Conservation (phyloP, 2,888 invertebrate species). For the Cenopis cana region DNA sequence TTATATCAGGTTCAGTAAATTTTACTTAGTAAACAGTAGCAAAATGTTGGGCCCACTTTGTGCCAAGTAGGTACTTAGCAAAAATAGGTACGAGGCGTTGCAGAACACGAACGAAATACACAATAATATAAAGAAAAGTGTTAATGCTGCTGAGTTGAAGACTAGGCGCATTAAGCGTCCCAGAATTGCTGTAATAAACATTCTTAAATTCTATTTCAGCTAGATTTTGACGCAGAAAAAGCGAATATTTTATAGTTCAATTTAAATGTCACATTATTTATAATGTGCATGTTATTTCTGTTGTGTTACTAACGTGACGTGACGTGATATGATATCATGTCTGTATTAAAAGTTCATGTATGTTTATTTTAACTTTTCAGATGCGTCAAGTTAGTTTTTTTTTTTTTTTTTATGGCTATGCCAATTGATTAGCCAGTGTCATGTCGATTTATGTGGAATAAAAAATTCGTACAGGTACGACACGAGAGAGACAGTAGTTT, state of each 20-base stretch:
- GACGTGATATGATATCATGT: conserved; percentile 41
- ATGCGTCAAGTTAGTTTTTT: conserved; percentile 7
- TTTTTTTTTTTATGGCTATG: too few relatives aligned
- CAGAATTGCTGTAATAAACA: conserved; percentile 22
- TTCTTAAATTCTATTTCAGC: conserved; percentile 26
- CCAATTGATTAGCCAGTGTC: too few relatives aligned
- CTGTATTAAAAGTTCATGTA: conserved; percentile 31
- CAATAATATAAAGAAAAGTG: background rate
- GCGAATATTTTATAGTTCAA: conserved; percentile 36
- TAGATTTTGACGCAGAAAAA: conserved; percentile 25
- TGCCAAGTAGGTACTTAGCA: background rate
- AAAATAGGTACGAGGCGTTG: background rate
- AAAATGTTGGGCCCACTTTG: background rate
- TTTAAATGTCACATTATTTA: conserved; percentile 70
- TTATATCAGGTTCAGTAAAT: background rate
- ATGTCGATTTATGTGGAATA: too few relatives aligned
- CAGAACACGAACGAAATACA: background rate
- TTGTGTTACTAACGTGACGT: conserved; percentile 16
- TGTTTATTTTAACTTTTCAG: conserved; percentile 35
- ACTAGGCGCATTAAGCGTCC: conserved; percentile 12
- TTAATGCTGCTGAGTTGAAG: conserved; percentile 11
- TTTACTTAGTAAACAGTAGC: too few relatives aligned
- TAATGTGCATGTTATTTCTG: conserved; percentile 49
- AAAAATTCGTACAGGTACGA: too few relatives aligned
- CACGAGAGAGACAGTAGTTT: too few relatives aligned